These are phyloP conservation scores for Macaca mulatta DNA, from an alignment of 2,113 vertebrate genomes.

Conservation along the genomic window DNA sequence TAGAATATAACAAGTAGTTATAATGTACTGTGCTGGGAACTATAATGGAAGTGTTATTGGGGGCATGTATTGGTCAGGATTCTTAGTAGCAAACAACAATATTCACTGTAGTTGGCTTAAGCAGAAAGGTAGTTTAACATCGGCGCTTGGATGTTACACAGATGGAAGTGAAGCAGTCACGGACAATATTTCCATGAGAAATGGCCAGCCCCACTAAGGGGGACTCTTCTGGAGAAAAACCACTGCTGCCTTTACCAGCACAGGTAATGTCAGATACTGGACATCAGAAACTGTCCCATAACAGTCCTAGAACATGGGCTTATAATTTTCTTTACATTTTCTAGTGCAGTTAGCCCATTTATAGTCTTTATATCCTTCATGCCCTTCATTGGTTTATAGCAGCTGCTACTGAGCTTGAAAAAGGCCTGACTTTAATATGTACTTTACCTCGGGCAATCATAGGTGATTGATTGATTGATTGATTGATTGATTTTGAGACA, in stretches of 20 bases:
- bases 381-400: background rate
- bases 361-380: background rate
- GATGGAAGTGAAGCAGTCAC: background rate
- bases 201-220: background rate
- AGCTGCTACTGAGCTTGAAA: background rate
- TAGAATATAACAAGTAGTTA: background rate
- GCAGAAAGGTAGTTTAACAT: background rate
- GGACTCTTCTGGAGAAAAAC: background rate
- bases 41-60: background rate
- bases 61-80: background rate
- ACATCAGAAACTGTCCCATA: background rate
- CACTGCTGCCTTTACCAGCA: background rate
- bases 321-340: background rate
- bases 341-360: background rate
- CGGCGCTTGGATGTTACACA: background rate
- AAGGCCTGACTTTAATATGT: background rate
- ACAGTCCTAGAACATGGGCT: background rate
- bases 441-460: background rate
- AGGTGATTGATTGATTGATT: background rate
- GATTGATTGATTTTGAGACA: no score
- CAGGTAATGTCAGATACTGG: background rate
- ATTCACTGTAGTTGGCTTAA: background rate
- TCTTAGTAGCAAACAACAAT: background rate
- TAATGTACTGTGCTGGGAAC: background rate
- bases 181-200: background rate